Percentiles rank a stretch among this genome's conserved stretches.
Conservation (phyloP, 1,140 invertebrate species). For the Eufriesea mexicana region DNA sequence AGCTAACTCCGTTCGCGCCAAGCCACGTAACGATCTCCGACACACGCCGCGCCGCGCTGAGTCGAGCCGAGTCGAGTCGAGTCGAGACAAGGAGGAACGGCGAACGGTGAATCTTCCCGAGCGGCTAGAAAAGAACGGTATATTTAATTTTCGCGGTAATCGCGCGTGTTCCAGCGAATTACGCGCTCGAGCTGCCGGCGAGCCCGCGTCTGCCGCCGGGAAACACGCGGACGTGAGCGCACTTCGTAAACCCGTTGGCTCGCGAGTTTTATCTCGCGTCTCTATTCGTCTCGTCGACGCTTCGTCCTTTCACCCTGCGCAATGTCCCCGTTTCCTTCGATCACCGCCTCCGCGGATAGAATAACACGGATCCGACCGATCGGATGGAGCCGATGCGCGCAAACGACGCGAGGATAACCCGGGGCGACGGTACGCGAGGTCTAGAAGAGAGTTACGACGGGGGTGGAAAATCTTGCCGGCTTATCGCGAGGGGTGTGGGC, state of each 20-base stretch:
- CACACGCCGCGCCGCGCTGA: background rate
- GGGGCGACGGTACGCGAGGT: background rate
- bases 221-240: background rate
- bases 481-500: background rate
- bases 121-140: background rate
- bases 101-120: constrained; percentile 27
- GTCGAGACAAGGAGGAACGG: too few relatives aligned
- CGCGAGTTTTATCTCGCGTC: background rate
- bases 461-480: background rate
- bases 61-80: too few relatives aligned
- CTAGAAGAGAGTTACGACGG: background rate
- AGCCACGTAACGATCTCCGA: constrained; percentile 5
- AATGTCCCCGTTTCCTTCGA: background rate
- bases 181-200: background rate
- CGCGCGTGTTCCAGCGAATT: constrained; percentile 18
- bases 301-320: background rate
- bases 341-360: too few relatives aligned
- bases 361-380: background rate
- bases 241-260: constrained; percentile 15
- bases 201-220: too few relatives aligned
- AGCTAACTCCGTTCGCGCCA: constrained; percentile 64
- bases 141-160: constrained; percentile 45
- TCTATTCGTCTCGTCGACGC: too few relatives aligned
- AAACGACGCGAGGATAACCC: background rate
- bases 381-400: background rate